Base-by-base conservation (phyloP, 2,888 invertebrate genomes). In the Trichopoda pennipes region DNA sequence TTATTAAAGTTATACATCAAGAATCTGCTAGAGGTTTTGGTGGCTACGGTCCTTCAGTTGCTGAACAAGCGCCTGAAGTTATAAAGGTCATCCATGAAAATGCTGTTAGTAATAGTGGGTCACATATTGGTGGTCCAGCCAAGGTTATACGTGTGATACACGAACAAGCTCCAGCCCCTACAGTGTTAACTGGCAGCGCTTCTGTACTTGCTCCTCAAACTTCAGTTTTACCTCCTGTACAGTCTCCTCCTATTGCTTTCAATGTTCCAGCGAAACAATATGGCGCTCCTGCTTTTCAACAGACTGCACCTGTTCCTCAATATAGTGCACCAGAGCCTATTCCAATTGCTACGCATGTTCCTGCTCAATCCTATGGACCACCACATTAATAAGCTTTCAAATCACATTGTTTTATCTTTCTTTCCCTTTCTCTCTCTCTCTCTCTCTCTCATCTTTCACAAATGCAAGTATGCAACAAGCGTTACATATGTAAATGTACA, bases 81-180 rank as follows among this genome's bases (percentile, higher is more conserved):
- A 84, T 85, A 55, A 83, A 74, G 19, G 74, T 85, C 14, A 63
- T 88, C 28, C 89, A 88, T 61, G 86, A 88, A 76, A 69, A 75
- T 58, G 12, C 16, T 19, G 61, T 23, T 12, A 9, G 32, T 12
- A 55, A n/a, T 16, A 56, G 58, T 44, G 60, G 53, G 10, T 61
- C 49, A 51, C 56, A 35, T 19, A 23, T 12, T 2, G 32, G 28
- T 51, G 85, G 80, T 12, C 85, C 85, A 53, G 82, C 86, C 64
- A 88, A 87, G 79, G 86, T 89, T 47, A 86, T 89, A 51, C 88
- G 88, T 16, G 87, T 89, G 14, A 89, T 89, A 56, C 89, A 89
- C 32, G 88, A 89, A 44, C 88, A 88, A 19, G 80, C 81, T 3
- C 78, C 69, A 35, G 12, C 10, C 53, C 38, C 38, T 38, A 38